A percentile compares a stretch with the other conserved stretches of the same genome.
phyloP scores from a whole-genome alignment of 2,113 vertebrate species.

The Cyprinodon tularosa region DNA sequence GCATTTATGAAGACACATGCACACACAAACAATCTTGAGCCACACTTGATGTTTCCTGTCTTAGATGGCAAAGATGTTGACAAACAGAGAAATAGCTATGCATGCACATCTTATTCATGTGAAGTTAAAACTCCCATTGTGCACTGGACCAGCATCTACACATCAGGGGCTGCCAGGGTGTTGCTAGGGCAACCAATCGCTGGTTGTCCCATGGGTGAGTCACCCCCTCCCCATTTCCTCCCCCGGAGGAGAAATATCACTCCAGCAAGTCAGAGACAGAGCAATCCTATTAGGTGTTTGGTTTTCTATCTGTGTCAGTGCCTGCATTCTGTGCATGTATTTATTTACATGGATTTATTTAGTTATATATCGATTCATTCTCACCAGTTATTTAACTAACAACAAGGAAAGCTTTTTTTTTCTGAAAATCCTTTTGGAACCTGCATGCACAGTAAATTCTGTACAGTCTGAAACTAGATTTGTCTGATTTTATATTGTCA shows the following conservation, averaged over 20 bases:
- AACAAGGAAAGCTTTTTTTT: neutral
- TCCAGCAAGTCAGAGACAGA: conserved; percentile 43
- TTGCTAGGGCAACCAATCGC: conserved; percentile 69
- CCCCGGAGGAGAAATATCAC: conserved; percentile 66
- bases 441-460: neutral
- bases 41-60: neutral
- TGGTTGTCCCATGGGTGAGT: conserved; percentile 61
- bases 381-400: conserved; percentile 17
- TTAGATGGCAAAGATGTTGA: neutral
- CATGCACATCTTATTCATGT: neutral
- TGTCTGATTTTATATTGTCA: neutral
- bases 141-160: conserved; percentile 32
- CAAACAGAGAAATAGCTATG: neutral
- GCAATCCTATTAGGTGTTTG: conserved; percentile 51
- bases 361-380: conserved; percentile 7
- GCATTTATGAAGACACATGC: neutral
- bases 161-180: conserved; percentile 44
- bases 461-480: neutral
- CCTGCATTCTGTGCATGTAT: conserved; percentile 8
- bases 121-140: conserved; percentile 1
- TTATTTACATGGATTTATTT: conserved; percentile 33
- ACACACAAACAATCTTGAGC: neutral
- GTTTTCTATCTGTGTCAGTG: conserved; percentile 6
- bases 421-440: conserved; percentile 3
- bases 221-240: conserved; percentile 53